phyloP scores from a whole-genome alignment of 2,797 vertebrate genomes.

The Vultur gryphus region DNA sequence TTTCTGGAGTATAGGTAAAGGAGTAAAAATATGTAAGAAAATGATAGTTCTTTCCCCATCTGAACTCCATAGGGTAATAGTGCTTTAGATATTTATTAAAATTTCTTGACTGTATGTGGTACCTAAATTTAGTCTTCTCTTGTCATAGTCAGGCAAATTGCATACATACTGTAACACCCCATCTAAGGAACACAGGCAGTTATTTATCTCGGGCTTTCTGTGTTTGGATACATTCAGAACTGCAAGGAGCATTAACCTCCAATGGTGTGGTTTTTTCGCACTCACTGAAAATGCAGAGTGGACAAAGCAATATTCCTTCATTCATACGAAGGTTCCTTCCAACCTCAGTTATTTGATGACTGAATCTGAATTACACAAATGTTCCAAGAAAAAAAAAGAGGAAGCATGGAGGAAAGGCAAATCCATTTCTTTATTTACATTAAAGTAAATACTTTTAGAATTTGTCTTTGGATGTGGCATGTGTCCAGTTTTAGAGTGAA shows the following conservation, averaged over 20 bases:
- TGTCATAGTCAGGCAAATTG: background rate
- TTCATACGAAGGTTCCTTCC: background rate
- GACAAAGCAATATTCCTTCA: background rate
- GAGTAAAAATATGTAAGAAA: background rate
- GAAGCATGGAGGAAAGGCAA: background rate
- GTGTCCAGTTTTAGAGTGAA: background rate
- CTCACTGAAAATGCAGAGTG: background rate
- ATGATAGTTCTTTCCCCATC: background rate
- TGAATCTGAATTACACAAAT: background rate
- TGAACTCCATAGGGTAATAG: background rate
- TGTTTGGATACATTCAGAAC: background rate
- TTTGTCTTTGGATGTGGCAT: background rate
- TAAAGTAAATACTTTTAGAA: background rate
- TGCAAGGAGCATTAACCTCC: background rate
- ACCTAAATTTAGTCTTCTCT: background rate
- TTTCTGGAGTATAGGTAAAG: background rate
- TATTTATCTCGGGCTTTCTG: background rate
- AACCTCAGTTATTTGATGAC: background rate
- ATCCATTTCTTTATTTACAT: background rate
- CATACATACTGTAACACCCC: accelerated
- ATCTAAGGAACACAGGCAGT: background rate
- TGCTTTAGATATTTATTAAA: background rate
- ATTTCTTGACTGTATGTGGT: background rate
- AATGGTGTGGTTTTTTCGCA: background rate
- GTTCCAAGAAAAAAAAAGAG: background rate